Evolutionary conservation across 2,113 vertebrate genomes (phyloP).

Genomic region (Calidris pygmaea): DNA sequence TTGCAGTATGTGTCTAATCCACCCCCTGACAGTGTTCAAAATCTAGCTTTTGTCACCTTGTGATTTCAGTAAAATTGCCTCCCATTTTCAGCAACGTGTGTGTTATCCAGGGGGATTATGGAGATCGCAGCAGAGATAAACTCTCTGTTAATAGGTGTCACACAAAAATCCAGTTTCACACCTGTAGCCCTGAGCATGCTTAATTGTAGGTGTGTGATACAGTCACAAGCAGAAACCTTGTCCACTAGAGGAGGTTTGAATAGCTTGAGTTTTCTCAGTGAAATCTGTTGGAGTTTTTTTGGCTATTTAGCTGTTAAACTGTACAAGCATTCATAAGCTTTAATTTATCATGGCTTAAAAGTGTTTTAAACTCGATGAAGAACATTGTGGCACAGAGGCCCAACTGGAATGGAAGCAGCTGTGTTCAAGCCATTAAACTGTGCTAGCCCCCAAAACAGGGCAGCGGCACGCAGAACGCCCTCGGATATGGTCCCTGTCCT

Average conservation of each 20-base stretch:
- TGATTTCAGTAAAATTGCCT: neutral
- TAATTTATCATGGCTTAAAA: neutral
- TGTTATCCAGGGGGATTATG: neutral
- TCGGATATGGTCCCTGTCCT: neutral
- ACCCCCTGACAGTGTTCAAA: neutral
- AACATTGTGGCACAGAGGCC: neutral
- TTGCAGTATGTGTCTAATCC: neutral
- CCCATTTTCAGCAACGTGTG: neutral
- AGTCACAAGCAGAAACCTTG: neutral
- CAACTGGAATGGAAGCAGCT: neutral
- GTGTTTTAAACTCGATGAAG: neutral
- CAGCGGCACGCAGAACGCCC: neutral
- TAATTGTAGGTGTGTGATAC: neutral
- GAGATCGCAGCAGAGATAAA: neutral
- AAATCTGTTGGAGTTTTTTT: neutral
- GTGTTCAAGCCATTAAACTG: neutral
- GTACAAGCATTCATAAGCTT: neutral
- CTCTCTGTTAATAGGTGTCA: neutral
- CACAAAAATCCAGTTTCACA: neutral
- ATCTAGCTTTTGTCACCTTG: neutral
- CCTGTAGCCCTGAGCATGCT: neutral
- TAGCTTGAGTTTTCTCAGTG: neutral
- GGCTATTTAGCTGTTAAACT: neutral
- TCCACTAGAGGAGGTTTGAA: neutral
- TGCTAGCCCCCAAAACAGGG: neutral